Percentiles rank a stretch among this genome's conserved stretches.
phyloP scores from a whole-genome alignment of 1,140 invertebrate species.

The Tigriopus japonicus region DNA sequence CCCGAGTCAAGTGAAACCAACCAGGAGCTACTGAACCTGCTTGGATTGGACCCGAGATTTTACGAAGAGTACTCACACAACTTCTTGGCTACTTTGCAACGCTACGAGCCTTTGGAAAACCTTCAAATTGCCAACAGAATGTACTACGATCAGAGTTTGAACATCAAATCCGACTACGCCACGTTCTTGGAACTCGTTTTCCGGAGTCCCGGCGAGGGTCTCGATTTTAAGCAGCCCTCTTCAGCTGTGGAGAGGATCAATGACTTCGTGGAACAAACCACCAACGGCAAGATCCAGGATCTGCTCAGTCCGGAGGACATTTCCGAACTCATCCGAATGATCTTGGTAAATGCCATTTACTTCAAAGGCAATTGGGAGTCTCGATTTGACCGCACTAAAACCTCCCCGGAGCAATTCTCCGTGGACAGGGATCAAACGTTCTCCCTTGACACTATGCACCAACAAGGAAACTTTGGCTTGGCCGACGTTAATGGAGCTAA shows the following conservation, averaged over 20 bases:
- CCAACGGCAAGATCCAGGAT: slow-evolving; percentile 55
- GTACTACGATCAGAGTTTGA: background rate
- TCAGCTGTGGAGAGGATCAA: slow-evolving; percentile 40
- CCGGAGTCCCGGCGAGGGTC: background rate
- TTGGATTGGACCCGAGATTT: background rate
- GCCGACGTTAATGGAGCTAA: background rate
- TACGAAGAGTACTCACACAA: slow-evolving; percentile 4
- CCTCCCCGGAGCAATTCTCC: slow-evolving; percentile 35
- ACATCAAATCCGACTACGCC: background rate
- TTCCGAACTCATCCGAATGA: slow-evolving; percentile 34
- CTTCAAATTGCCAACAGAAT: background rate
- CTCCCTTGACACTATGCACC: background rate
- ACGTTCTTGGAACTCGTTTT: background rate
- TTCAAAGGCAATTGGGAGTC: slow-evolving; percentile 62
- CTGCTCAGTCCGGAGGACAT: slow-evolving; percentile 43
- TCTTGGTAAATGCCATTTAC: slow-evolving; percentile 63
- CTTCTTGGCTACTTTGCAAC: background rate
- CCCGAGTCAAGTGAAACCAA: background rate
- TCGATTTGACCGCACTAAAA: slow-evolving; percentile 38
- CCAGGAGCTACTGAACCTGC: background rate
- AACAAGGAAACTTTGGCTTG: background rate
- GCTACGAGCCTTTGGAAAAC: background rate
- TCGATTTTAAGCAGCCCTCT: slow-evolving; percentile 9
- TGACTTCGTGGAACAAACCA: slow-evolving; percentile 52
- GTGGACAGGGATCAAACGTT: background rate